Evolutionary conservation across 2,113 vertebrate species (phyloP), one percentile per base, ranked within the genome.

Genomic region (Ranitomeya variabilis): DNA sequence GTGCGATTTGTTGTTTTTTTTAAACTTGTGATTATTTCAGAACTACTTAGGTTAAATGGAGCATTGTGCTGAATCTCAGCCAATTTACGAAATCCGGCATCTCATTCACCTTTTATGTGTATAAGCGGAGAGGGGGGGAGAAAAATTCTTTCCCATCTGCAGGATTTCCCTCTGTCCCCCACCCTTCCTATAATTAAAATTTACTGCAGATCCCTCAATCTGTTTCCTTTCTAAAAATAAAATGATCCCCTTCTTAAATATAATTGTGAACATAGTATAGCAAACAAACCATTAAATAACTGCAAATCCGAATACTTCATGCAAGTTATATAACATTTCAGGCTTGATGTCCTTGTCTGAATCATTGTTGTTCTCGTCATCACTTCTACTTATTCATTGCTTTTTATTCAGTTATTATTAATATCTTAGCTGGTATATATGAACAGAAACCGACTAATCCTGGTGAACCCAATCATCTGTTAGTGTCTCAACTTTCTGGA

Each of bases 101-200:
- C 67, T 8, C 82, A 84, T 84, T 69, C 51, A 84, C 82, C 82
- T 54, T 54, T 54, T 69, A 84, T 67, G 64, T 84, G 19, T 71
- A 19, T 31, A 83, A 67, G 45, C 51, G 71, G 52, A 51, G 52
- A 54, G n/a, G 80, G 78, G 64, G 82, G 52, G 51, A 69, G 82
- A 71, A 69, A 31, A 69, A 77, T 77, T 86, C 37, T 62, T 86
- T 62, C 55, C 31, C 31, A 62, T 62, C 19, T n/a, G 71, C 84
- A 86, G 84, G 84, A 86, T 86, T 86, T 86, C 84, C 84, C 71
- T 55, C 71, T 64, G 52, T 45, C 37, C 73, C 84, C 84, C 71
- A 60, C 84, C 84, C 73, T 86, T 86, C 84, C 84, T 86, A 77
- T 77, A 86, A 77, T 77, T 62, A 71, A 69, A 55, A 71, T 76